Conservation (phyloP, 2,113 vertebrate genomes). For the Benitochromis conjunctus region DNA sequence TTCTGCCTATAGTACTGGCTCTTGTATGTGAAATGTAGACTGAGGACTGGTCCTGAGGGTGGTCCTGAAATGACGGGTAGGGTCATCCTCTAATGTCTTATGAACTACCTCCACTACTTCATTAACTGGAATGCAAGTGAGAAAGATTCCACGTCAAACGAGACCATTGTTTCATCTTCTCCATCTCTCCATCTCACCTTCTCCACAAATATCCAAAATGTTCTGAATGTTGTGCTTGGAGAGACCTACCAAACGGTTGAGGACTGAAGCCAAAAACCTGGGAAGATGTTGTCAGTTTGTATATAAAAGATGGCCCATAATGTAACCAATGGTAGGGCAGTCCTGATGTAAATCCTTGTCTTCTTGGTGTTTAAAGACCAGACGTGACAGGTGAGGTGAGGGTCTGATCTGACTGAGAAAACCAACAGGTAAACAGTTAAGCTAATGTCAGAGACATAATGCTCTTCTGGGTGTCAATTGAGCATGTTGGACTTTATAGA, state of each 20-base stretch:
- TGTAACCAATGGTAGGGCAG: not conserved
- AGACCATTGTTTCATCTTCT: not conserved
- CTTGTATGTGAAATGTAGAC: not conserved
- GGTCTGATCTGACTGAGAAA: not conserved
- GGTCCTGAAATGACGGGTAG: not conserved
- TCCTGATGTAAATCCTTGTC: not conserved
- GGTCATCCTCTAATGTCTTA: not conserved
- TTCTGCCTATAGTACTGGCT: not conserved
- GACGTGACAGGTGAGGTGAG: not conserved
- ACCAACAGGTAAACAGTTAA: not conserved
- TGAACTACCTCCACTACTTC: not conserved
- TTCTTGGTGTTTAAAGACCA: not conserved
- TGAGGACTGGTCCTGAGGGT: not conserved
- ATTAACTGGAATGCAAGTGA: not conserved
- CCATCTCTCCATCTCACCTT: no score
- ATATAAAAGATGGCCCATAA: not conserved
- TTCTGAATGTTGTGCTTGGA: not conserved
- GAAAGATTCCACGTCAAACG: not conserved
- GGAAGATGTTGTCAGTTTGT: not conserved
- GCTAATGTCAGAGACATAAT: not conserved
- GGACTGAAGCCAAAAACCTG: not conserved
- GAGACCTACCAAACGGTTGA: not conserved
- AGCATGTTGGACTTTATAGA: not conserved
- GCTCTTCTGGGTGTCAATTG: not conserved
- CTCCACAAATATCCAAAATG: not conserved